These are phyloP conservation scores for Pithys albifrons DNA, from an alignment of 2,113 vertebrate species.

Conservation along the genomic window DNA sequence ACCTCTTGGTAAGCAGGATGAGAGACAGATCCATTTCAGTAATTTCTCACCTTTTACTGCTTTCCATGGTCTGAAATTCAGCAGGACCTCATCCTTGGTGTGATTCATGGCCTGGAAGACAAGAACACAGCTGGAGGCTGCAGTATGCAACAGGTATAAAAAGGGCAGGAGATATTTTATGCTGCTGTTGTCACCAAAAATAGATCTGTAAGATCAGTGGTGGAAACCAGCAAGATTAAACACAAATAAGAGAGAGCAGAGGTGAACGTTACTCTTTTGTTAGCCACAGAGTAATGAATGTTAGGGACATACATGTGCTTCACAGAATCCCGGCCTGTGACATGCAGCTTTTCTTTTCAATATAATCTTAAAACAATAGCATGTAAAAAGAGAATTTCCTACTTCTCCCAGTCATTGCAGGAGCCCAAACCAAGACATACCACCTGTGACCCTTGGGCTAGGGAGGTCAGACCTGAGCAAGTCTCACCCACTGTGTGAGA, in stretches of 20 bases:
- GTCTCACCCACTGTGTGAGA: not conserved
- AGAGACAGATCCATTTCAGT: not conserved
- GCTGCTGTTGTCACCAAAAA: not conserved
- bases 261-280: not conserved
- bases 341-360: not conserved
- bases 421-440: not conserved
- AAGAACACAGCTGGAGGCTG: not conserved
- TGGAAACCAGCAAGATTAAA: not conserved
- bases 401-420: not conserved
- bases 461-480: not conserved
- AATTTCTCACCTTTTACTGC: not conserved
- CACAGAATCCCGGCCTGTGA: not conserved
- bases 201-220: not conserved
- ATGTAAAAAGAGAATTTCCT: not conserved
- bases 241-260: not conserved
- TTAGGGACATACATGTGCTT: not conserved
- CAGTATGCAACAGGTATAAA: constrained; percentile 18
- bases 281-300: not conserved
- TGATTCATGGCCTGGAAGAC: not conserved
- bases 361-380: not conserved
- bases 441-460: not conserved
- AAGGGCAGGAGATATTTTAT: not conserved
- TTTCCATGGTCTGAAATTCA: not conserved
- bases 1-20: not conserved
- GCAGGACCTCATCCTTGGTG: not conserved